Evolutionary conservation across 2,113 vertebrate species (phyloP), one percentile per base, ranked within the genome.

Genomic region (Sarotherodon lohbergeri): DNA sequence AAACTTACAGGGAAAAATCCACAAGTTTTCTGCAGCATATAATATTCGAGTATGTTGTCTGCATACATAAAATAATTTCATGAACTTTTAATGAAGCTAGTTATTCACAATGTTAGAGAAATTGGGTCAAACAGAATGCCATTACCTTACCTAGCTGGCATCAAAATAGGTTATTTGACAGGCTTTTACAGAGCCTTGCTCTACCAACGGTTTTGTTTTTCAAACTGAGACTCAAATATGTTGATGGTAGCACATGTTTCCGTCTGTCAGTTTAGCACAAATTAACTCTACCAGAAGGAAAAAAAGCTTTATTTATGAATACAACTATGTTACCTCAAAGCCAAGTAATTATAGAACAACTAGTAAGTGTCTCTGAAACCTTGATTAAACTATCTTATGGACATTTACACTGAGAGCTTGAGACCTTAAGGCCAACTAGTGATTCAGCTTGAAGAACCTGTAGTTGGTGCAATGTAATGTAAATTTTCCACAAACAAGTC

Each of bases 391-490:
- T 73, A 73, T 46, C 68, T 29, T 27, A 0, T 43, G 22, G 66
- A 0, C 13, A 71, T 71, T 41, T 41, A 43, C 2, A 43, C 9
- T 39, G 39, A 71, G n/a, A 73, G 68, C 39, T 73, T 24, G 68
- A 46, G 39, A 46, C 68, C 39, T 73, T 27, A 46, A 46, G 39
- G 22, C 2, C 39, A 22, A 46, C 39, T 73, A 27, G 68, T 10
- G 39, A 46, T 73, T 73, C 39, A 46, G 39, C 22, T 73, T 46
- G 1, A 0, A 27, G 39, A 27, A 27, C 14, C 0, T 46, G 41
- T 46, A 73, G 68, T 73, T 73, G 68, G 41, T 73, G 8, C 68
- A 11, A 17, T 27, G 0, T 0, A 27, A 73, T 73, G 0, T 73
- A 73, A 46, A 46, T 16, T 27, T 13, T 27, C 41, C 22, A 10